Evolutionary conservation across 2,797 vertebrate species (phyloP).

Genomic region (Danio jaintianensis): DNA sequence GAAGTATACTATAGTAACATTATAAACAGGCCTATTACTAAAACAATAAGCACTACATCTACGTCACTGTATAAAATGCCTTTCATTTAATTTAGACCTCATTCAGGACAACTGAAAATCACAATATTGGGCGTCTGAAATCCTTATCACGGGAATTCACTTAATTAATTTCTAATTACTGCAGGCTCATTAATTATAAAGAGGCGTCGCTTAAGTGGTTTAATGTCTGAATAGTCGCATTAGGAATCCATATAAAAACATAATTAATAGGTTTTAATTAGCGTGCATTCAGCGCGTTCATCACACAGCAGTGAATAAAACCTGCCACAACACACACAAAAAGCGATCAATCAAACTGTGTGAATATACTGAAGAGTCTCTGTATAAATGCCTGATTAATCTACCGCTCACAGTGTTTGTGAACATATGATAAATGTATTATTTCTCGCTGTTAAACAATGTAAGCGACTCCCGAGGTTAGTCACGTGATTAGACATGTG

Average conservation of each 20-base stretch:
- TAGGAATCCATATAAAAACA: slow-evolving; percentile 82
- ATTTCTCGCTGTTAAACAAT: slow-evolving; percentile 5
- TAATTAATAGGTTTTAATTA: slow-evolving; percentile 97
- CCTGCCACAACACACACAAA: slow-evolving; percentile 85
- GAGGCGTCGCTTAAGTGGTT: slow-evolving; percentile 81
- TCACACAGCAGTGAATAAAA: slow-evolving; percentile 86
- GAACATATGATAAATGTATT: slow-evolving; percentile 54
- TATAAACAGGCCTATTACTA: too few relatives aligned
- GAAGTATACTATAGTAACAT: too few relatives aligned
- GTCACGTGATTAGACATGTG: neutral
- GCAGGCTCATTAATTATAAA: slow-evolving; percentile 75
- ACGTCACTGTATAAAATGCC: neutral
- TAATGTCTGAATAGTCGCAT: slow-evolving; percentile 84
- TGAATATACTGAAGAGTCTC: slow-evolving; percentile 66
- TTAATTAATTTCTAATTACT: slow-evolving; percentile 90
- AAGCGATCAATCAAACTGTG: slow-evolving; percentile 87
- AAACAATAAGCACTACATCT: neutral
- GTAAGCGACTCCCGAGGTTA: neutral
- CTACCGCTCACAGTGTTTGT: slow-evolving; percentile 79
- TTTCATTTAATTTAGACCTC: slow-evolving; percentile 14
- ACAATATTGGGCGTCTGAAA: slow-evolving; percentile 71
- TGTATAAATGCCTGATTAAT: slow-evolving; percentile 88
- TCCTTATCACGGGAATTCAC: slow-evolving; percentile 86
- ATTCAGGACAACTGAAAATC: slow-evolving; percentile 12
- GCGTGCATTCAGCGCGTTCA: slow-evolving; percentile 89